Evolutionary conservation across 2,888 invertebrate genomes (phyloP).

Genomic region (Cephus sareptanus): DNA sequence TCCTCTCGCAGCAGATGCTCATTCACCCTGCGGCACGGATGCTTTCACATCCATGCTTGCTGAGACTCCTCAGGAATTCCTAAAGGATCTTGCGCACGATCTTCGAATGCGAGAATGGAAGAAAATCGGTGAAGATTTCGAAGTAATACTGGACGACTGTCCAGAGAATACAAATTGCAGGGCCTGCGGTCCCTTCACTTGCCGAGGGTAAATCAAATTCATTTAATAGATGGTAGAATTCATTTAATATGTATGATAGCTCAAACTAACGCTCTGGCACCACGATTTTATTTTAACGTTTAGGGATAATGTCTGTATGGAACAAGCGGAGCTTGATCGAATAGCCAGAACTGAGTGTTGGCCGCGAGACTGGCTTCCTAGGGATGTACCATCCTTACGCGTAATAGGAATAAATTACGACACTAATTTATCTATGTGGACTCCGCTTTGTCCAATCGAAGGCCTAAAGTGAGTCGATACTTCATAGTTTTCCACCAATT

Average conservation of each 20-base stretch:
- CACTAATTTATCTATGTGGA: conserved; percentile 86
- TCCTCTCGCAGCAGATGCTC: neutral
- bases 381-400: conserved; percentile 79
- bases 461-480: conserved; percentile 59
- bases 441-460: conserved; percentile 75
- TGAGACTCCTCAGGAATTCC: conserved; percentile 61
- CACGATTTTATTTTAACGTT: neutral
- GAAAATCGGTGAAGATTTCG: conserved; percentile 70
- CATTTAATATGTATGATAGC: too few relatives aligned
- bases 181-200: conserved; percentile 67
- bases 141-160: conserved; percentile 75
- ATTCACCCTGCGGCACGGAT: conserved; percentile 24
- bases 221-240: too few relatives aligned
- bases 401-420: conserved; percentile 91
- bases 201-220: conserved; percentile 60
- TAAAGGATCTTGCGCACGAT: conserved; percentile 69
- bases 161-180: conserved; percentile 69
- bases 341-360: conserved; percentile 79
- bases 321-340: conserved; percentile 48
- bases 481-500: neutral
- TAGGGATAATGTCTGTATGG: conserved; percentile 48
- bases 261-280: neutral
- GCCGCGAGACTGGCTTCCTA: conserved; percentile 94
- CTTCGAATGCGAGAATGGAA: conserved; percentile 70
- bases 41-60: conserved; percentile 40